These are phyloP conservation scores for Carabus problematicus DNA, from an alignment of 2,888 invertebrate genomes.

Conservation along the genomic window DNA sequence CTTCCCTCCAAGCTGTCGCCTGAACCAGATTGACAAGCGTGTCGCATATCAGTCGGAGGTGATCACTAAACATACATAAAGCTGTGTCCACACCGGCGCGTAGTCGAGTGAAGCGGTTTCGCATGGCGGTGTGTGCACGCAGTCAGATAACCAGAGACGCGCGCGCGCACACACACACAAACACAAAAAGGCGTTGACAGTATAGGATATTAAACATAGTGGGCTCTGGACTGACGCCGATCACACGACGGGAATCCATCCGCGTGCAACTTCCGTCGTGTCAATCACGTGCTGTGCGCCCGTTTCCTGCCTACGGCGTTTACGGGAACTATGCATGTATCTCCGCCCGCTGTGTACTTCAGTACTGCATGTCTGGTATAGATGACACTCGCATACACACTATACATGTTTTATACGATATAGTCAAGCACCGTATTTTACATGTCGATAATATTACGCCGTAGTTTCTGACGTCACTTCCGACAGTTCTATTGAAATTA, in stretches of 20 bases:
- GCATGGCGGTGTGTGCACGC: too few species aligned
- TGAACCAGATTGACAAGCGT: not conserved
- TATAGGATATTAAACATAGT: not conserved
- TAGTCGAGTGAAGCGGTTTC: too few species aligned
- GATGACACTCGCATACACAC: not conserved
- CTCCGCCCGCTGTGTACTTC: not conserved
- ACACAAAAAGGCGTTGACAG: not conserved
- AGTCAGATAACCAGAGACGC: too few species aligned
- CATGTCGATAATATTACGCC: too few species aligned
- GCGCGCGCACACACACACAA: slow-evolving; percentile 3
- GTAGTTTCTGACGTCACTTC: too few species aligned
- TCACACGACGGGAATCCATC: slow-evolving; percentile 3
- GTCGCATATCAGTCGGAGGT: slow-evolving; percentile 1
- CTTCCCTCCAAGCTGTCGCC: not conserved
- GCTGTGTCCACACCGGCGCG: not conserved
- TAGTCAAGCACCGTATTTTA: not conserved
- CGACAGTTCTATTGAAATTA: too few species aligned
- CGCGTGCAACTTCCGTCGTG: slow-evolving; percentile 7
- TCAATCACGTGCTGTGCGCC: slow-evolving; percentile 12
- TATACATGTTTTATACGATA: not conserved
- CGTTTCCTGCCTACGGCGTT: slow-evolving; percentile 18
- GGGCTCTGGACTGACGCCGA: too few species aligned
- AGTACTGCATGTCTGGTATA: too few species aligned
- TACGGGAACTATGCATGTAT: slow-evolving; percentile 1
- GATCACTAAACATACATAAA: slow-evolving; percentile 8